A percentile compares a stretch with the other conserved stretches of the same genome.
These are phyloP conservation scores for Benthosema pterotum DNA, from an alignment of 2,797 vertebrate species.

Conservation along the genomic window DNA sequence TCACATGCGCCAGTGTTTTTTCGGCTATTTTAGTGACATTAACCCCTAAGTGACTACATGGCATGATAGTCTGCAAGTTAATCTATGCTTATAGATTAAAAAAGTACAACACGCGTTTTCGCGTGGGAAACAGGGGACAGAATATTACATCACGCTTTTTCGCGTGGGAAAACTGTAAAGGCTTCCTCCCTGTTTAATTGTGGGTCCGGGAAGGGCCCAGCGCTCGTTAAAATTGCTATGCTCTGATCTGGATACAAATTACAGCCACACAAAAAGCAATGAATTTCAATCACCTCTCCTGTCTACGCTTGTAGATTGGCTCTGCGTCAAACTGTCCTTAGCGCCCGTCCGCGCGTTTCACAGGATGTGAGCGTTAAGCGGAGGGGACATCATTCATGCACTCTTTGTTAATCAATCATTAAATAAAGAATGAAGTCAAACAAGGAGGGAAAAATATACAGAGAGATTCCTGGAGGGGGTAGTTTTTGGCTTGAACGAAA, in stretches of 20 bases:
- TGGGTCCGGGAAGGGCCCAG: slow-evolving; percentile 48
- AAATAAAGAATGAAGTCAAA: slow-evolving; percentile 50
- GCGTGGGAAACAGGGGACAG: too few species aligned
- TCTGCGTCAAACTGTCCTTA: slow-evolving; percentile 61
- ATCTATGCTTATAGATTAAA: too few species aligned
- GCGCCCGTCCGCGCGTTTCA: slow-evolving; percentile 51
- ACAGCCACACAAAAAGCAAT: slow-evolving; percentile 73
- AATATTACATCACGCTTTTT: too few species aligned
- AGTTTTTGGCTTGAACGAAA: slow-evolving; percentile 5
- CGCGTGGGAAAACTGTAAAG: too few species aligned
- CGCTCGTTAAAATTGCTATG: slow-evolving; percentile 53
- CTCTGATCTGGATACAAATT: slow-evolving; percentile 72
- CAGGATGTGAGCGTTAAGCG: slow-evolving; percentile 51
- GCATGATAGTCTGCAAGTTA: too few species aligned
- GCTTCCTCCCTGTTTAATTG: slow-evolving; percentile 67
- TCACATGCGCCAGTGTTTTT: too few species aligned
- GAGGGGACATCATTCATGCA: slow-evolving; percentile 53
- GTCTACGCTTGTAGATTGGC: slow-evolving; percentile 60
- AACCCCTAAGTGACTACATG: too few species aligned
- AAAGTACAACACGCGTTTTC: too few species aligned
- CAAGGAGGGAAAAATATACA: slow-evolving; percentile 21
- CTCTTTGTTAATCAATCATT: slow-evolving; percentile 65
- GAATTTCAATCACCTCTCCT: slow-evolving; percentile 79
- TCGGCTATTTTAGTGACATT: too few species aligned
- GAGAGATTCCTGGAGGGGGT: neutral